phyloP scores from a whole-genome alignment of 2,888 invertebrate genomes.

The Belgica antarctica region DNA sequence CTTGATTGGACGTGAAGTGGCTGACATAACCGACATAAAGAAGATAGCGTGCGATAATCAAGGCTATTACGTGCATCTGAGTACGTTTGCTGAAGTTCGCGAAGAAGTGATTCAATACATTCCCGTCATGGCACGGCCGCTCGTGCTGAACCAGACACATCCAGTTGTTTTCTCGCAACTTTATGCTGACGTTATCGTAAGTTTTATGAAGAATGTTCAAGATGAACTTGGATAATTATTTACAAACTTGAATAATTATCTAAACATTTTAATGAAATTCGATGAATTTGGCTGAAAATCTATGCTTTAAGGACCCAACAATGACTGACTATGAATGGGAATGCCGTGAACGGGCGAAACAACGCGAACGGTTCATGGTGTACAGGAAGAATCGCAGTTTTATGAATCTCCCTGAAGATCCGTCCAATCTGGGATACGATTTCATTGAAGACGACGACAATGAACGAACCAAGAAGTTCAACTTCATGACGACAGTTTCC shows the following conservation, averaged over 20 bases:
- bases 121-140: constrained; percentile 92
- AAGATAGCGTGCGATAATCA: constrained; percentile 99
- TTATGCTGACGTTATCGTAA: constrained; percentile 86
- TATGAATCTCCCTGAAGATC: constrained; percentile 33
- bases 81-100: constrained; percentile 94
- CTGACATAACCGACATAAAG: constrained; percentile 88
- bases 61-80: constrained; percentile 93
- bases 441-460: constrained; percentile 31
- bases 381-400: constrained; percentile 61
- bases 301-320: constrained; percentile 75
- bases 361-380: constrained; percentile 70
- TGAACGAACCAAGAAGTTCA: constrained; percentile 57
- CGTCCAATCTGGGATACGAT: constrained; percentile 31
- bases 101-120: constrained; percentile 96
- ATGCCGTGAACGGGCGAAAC: constrained; percentile 74
- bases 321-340: constrained; percentile 90
- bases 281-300: no score
- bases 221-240: constrained; percentile 4
- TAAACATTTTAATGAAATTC: constrained; percentile 43
- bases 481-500: constrained; percentile 88
- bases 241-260: constrained; percentile 35
- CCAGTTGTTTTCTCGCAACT: constrained; percentile 97
- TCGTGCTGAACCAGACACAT: constrained; percentile 82
- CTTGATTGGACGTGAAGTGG: constrained; percentile 91
- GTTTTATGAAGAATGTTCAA: no score